Evolutionary conservation across 2,797 vertebrate species (phyloP).

Genomic region (Notamacropus eugenii): DNA sequence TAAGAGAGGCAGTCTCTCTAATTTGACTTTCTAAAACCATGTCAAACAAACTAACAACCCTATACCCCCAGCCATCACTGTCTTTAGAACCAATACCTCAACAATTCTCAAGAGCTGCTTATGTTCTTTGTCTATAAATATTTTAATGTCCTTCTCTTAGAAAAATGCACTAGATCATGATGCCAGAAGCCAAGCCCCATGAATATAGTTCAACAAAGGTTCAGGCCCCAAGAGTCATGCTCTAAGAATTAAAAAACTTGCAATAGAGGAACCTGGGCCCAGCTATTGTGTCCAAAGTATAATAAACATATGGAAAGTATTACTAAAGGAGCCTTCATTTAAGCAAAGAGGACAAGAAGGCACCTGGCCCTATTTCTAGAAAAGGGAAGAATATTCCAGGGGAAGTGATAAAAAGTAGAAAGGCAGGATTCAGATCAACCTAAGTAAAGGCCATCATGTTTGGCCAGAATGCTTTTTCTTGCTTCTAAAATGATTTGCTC

Average conservation of each 20-base stretch:
- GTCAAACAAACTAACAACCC: conserved; percentile 51
- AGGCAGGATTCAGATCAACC: neutral
- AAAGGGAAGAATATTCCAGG: conserved; percentile 49
- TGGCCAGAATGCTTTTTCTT: conserved; percentile 44
- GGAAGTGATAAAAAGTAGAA: conserved; percentile 55
- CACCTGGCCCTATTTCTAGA: conserved; percentile 52
- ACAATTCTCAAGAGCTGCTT: conserved; percentile 52
- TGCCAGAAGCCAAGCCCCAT: conserved; percentile 57
- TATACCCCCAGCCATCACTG: neutral
- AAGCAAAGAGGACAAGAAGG: conserved; percentile 51
- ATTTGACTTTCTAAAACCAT: conserved; percentile 51
- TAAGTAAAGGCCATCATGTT: conserved; percentile 29
- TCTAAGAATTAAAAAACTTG: conserved; percentile 67
- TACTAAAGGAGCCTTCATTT: conserved; percentile 56
- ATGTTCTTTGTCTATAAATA: conserved; percentile 36
- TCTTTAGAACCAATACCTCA: conserved; percentile 56
- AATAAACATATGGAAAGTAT: conserved; percentile 70
- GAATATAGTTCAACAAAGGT: conserved; percentile 61
- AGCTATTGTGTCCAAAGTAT: conserved; percentile 48
- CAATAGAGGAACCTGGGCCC: conserved; percentile 54
- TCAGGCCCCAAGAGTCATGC: conserved; percentile 68
- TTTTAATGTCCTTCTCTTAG: conserved; percentile 30
- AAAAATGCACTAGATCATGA: neutral
- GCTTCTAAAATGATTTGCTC: conserved; percentile 41
- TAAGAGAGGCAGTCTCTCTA: conserved; percentile 53